Evolutionary conservation across 23 tunicate genomes (phyloP).

Genomic region (Ciona savignyi): DNA sequence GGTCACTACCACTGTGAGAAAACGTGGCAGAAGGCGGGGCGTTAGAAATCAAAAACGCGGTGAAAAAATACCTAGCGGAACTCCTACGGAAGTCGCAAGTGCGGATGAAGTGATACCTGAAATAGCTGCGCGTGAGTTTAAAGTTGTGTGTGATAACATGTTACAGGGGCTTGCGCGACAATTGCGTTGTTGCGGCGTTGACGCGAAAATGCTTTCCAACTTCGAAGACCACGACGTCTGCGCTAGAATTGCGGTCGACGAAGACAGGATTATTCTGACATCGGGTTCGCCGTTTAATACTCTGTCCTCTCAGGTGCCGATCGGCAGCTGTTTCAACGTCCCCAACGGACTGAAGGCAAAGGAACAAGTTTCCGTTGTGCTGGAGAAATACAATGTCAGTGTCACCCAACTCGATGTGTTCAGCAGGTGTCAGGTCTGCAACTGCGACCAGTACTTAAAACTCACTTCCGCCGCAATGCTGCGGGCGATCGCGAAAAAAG

Average conservation of each 20-base stretch:
- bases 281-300: conserved; percentile 49
- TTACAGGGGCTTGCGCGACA: conserved; percentile 69
- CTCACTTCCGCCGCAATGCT: conserved; percentile 35
- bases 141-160: conserved; percentile 82
- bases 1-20: background rate
- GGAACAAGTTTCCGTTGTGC: conserved; percentile 42
- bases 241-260: conserved; percentile 32
- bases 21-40: conserved; percentile 24
- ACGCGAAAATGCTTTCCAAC: conserved; percentile 40
- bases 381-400: conserved; percentile 49
- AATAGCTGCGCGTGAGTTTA: conserved; percentile 27
- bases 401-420: conserved; percentile 51
- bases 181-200: conserved; percentile 65
- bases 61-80: background rate
- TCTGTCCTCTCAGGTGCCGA: conserved; percentile 55
- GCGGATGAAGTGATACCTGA: background rate
- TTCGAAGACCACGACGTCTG: conserved; percentile 45
- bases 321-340: conserved; percentile 47
- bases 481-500: conserved; percentile 10
- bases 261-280: conserved; percentile 47
- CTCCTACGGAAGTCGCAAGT: background rate
- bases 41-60: background rate
- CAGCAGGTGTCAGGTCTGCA: conserved; percentile 76
- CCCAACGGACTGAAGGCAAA: conserved; percentile 55
- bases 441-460: conserved; percentile 50